phyloP scores from a whole-genome alignment of 2,888 invertebrate genomes.

The Ecliptopera silaceata region DNA sequence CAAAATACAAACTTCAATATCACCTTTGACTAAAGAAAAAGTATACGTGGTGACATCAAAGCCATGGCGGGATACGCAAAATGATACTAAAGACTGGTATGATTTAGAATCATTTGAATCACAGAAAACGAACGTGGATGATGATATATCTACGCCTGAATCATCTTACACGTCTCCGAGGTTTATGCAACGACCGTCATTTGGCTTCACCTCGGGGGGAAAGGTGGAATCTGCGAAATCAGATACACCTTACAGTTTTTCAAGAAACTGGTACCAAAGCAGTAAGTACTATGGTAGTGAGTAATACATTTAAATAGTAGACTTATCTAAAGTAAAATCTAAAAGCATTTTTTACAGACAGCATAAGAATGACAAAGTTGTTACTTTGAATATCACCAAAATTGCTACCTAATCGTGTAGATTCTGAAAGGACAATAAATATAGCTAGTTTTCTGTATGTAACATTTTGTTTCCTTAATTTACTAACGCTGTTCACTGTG shows the following conservation, averaged over 20 bases:
- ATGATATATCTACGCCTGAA: slow-evolving; percentile 52
- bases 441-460: no score
- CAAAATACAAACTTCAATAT: slow-evolving; percentile 86
- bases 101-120: slow-evolving; percentile 60
- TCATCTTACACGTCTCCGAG: slow-evolving; percentile 76
- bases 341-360: no score
- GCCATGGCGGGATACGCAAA: slow-evolving; percentile 72
- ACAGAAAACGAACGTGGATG: slow-evolving; percentile 56
- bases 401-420: no score
- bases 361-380: no score
- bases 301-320: no score
- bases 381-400: no score
- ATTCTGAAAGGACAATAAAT: no score
- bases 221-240: slow-evolving; percentile 59
- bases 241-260: slow-evolving; percentile 66
- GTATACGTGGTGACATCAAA: slow-evolving; percentile 93
- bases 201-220: slow-evolving; percentile 69
- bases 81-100: slow-evolving; percentile 60
- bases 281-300: slow-evolving; percentile 72
- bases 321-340: no score
- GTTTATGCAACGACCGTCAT: slow-evolving; percentile 83
- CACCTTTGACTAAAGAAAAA: slow-evolving; percentile 90
- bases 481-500: no score
- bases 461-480: no score
- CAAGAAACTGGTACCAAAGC: slow-evolving; percentile 74